Evolutionary conservation across 2,888 invertebrate species (phyloP), one percentile per base, ranked within the genome.

Genomic region (Diplolepis rosae): DNA sequence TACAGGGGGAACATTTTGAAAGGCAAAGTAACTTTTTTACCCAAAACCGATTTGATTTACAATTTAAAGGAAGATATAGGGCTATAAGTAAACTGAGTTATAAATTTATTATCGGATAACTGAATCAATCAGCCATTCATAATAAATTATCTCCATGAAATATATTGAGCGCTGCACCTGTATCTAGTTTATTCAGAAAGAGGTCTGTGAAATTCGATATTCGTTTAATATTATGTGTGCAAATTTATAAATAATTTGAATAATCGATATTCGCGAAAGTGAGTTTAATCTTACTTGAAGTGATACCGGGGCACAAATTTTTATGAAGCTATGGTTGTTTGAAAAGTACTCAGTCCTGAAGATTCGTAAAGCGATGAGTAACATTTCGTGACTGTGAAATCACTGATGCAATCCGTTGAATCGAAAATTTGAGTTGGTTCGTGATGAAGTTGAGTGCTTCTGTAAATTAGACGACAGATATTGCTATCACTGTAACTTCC

Each of bases 401-500:
- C 39, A n/a, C 35, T 39, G 32, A 32, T 39, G 22, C 39, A n/a
- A 61, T 39, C 24, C n/a, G 35, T 24, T n/a, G 39, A 61, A 61
- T 35, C 27, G 27, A 61, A 61, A 13, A 39, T 61, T 61, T 61
- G 24, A 61, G 39, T 61, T 61, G 39, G 39, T 39, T 61, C 61
- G 3, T 42, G 61, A 24, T 61, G 39, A 4, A 39, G n/a, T 61
- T 61, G 24, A 39, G 39, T 61, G 61, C 39, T 42, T 39, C 39
- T 61, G 24, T 24, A 61, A 61, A 61, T n/a, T 27, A 39, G n/a
- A 39, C 15, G n/a, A 54, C 69, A 77, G 45, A 79, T 72, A 22
- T 73, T 73, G 13, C 76, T 77, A 67, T 77, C 79, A 42, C 79
- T 79, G 65, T 67, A 68, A 5, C 76, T 66, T 24, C 71, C 68